Conservation (phyloP, 2,888 invertebrate genomes). For the Lycia hirtaria region DNA sequence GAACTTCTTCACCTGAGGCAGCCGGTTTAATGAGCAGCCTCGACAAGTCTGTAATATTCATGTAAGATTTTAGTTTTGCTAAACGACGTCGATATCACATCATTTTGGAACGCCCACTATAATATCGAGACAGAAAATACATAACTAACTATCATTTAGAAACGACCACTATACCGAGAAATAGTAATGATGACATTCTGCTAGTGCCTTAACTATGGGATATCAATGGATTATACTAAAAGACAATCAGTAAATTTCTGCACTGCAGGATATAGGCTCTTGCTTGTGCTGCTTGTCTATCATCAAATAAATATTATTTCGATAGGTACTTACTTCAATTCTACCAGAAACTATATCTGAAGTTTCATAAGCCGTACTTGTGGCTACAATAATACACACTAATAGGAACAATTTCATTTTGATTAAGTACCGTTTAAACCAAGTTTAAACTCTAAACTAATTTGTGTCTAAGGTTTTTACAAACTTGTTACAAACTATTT, state of each 20-base stretch:
- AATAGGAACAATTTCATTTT: slow-evolving; percentile 47
- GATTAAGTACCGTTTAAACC: neutral
- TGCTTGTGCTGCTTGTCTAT: neutral
- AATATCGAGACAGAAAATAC: neutral
- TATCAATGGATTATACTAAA: too few relatives aligned
- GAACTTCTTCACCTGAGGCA: slow-evolving; percentile 88
- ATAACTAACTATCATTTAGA: too few relatives aligned
- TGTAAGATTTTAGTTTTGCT: neutral
- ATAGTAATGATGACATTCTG: too few relatives aligned
- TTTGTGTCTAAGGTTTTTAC: too few relatives aligned
- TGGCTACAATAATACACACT: slow-evolving; percentile 49
- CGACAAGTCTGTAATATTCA: slow-evolving; percentile 87
- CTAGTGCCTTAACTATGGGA: too few relatives aligned
- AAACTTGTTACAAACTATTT: too few relatives aligned
- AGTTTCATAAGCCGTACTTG: slow-evolving; percentile 55
- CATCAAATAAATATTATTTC: too few relatives aligned
- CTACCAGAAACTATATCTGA: slow-evolving; percentile 71
- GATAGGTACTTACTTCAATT: slow-evolving; percentile 67
- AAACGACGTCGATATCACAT: neutral
- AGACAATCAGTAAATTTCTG: neutral
- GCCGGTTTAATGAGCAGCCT: slow-evolving; percentile 88
- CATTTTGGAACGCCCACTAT: slow-evolving; percentile 5
- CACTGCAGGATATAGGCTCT: neutral
- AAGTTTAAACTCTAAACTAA: too few relatives aligned
- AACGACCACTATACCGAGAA: too few relatives aligned